These are phyloP conservation scores for Melanophora roralis DNA, from an alignment of 2,888 invertebrate species.

Conservation along the genomic window DNA sequence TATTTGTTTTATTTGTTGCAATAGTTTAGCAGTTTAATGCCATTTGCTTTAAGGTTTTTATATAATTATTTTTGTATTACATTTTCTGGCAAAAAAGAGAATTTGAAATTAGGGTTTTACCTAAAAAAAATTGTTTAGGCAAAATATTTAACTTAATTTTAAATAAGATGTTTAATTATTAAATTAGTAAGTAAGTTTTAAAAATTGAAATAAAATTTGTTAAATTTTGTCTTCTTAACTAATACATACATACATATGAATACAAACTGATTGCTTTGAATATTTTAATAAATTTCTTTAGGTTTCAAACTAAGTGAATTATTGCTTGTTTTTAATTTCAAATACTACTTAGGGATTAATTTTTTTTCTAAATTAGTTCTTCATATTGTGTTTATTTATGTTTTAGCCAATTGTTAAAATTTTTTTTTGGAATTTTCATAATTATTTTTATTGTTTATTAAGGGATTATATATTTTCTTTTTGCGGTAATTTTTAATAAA, in stretches of 20 bases:
- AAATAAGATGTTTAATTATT: no score
- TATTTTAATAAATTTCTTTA: slow-evolving; percentile 13
- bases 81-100: slow-evolving; percentile 15
- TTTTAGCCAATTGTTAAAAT: slow-evolving; percentile 52
- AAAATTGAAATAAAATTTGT: slow-evolving; percentile 6
- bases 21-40: slow-evolving; percentile 46
- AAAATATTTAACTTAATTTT: background rate
- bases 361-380: slow-evolving; percentile 30
- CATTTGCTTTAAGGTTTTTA: slow-evolving; percentile 1
- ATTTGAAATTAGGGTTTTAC: background rate
- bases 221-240: background rate
- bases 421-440: slow-evolving; percentile 40
- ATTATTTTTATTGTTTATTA: slow-evolving; percentile 24
- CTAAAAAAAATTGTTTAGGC: background rate
- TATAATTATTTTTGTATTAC: background rate
- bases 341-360: slow-evolving; percentile 40
- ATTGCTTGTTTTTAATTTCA: slow-evolving; percentile 47
- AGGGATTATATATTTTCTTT: slow-evolving; percentile 18
- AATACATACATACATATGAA: no score
- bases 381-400: slow-evolving; percentile 12
- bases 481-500: slow-evolving; percentile 40
- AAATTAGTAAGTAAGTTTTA: background rate
- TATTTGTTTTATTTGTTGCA: slow-evolving; percentile 43
- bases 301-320: slow-evolving; percentile 28
- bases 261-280: slow-evolving; percentile 55